Base-by-base conservation (phyloP, 2,888 invertebrate species). In the Trachelus troglodyta region DNA sequence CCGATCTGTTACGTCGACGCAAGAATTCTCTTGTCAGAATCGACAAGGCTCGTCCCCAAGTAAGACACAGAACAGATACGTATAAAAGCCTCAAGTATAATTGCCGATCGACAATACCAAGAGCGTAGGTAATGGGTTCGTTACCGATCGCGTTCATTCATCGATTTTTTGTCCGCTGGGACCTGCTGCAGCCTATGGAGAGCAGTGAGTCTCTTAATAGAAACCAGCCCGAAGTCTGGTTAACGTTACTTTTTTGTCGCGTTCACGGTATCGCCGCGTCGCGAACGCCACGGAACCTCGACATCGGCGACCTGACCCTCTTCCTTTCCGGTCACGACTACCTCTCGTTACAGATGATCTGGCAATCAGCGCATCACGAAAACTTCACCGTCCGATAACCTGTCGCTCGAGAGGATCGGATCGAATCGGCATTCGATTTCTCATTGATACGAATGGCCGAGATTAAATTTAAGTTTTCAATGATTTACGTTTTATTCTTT, bases 81-180 rank as follows among this genome's bases (percentile, higher is more conserved):
- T 56, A 56, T 23, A 56, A 23, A 23, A 56, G 56, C 56, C 56
- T 56, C 56, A 56, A 56, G 23, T 23, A 23, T 23, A 56, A 56
- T 56, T 56, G 56, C 56, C 23, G 56, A 56, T 23, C 56, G 56
- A 56, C 56, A 56, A 23, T 56, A 56, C 40, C 40, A 56, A 56
- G 56, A 56, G 56, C 56, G 56, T 56, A 56, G 23, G 56, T 56
- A 56, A 56, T 56, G 56, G 23, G 56, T 56, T 56, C 56, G 56
- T 56, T 56, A 56, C 56, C 56, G 56, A 9, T 56, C 56, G 56
- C 56, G 85, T 89, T 89, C 89, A 89, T 89, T 89, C 89, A 89
- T 87, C 85, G 85, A 85, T 89, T 89, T 90, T 89, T 89, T 87
- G 81, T 80, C 77, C 69, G 77, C 78, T 76, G 81, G 85, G 85